Evolutionary conservation across 2,888 invertebrate species (phyloP).

Genomic region (Drosophila rellima): DNA sequence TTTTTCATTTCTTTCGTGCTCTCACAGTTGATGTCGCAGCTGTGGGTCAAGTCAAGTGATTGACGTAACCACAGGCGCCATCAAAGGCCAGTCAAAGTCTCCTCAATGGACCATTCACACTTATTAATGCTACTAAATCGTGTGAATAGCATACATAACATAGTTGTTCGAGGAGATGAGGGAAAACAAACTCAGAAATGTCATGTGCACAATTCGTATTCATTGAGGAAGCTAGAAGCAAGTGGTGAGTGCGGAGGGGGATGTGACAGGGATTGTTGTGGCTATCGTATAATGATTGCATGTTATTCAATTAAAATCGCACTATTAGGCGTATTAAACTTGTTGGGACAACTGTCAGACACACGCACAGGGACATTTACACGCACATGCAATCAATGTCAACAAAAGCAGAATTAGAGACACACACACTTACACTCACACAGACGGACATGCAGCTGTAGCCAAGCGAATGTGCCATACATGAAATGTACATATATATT

Average conservation of each 20-base stretch:
- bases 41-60: slow-evolving; percentile 54
- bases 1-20: slow-evolving; percentile 4
- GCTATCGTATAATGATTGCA: slow-evolving; percentile 45
- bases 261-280: slow-evolving; percentile 14
- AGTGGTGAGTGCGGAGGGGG: not conserved
- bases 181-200: slow-evolving; percentile 52
- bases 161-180: not conserved
- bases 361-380: slow-evolving; percentile 54
- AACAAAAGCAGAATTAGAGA: slow-evolving; percentile 30
- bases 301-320: slow-evolving; percentile 82
- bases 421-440: slow-evolving; percentile 13
- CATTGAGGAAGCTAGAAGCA: slow-evolving; percentile 2
- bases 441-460: slow-evolving; percentile 20
- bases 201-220: slow-evolving; percentile 46
- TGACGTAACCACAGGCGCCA: slow-evolving; percentile 63
- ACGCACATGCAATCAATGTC: slow-evolving; percentile 51
- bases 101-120: slow-evolving; percentile 77
- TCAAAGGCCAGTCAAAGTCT: slow-evolving; percentile 34
- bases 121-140: slow-evolving; percentile 76
- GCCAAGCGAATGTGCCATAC: slow-evolving; percentile 27
- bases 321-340: slow-evolving; percentile 71
- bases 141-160: slow-evolving; percentile 40
- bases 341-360: slow-evolving; percentile 70
- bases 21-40: slow-evolving; percentile 23
- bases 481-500: slow-evolving; percentile 2